Percentiles rank a stretch among this genome's conserved stretches.
phyloP scores from a whole-genome alignment of 2,113 vertebrate genomes.

The Ursus arctos region DNA sequence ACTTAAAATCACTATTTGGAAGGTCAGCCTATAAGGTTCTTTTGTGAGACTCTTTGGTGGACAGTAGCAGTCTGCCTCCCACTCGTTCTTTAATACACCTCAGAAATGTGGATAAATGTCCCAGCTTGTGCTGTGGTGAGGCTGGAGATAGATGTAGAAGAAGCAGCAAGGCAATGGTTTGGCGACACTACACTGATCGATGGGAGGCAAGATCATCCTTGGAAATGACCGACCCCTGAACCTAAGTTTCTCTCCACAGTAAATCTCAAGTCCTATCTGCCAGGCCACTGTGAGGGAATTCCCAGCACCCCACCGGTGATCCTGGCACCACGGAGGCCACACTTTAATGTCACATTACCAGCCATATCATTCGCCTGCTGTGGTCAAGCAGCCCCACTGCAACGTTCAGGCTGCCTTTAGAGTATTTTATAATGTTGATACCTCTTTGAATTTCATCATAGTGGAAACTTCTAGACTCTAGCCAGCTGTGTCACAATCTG shows the following conservation, averaged over 20 bases:
- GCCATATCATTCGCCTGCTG: background rate
- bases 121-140: slow-evolving; percentile 34
- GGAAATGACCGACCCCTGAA: background rate
- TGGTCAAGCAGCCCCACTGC: background rate
- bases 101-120: slow-evolving; percentile 63
- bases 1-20: slow-evolving; percentile 36
- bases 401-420: slow-evolving; percentile 4
- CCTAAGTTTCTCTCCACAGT: background rate
- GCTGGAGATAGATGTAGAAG: background rate
- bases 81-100: slow-evolving; percentile 53
- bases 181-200: background rate
- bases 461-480: slow-evolving; percentile 14
- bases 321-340: background rate
- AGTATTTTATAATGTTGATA: background rate
- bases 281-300: background rate
- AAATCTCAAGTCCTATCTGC: background rate
- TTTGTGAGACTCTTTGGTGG: background rate
- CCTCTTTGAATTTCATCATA: slow-evolving; percentile 12
- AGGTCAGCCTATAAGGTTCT: background rate
- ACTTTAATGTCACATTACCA: background rate
- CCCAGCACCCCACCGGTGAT: background rate
- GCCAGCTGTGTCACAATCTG: background rate
- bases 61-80: background rate
- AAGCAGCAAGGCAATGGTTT: background rate
- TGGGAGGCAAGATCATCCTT: background rate